Evolutionary conservation across 1,140 invertebrate species (phyloP).

Genomic region (Drosophila teissieri): DNA sequence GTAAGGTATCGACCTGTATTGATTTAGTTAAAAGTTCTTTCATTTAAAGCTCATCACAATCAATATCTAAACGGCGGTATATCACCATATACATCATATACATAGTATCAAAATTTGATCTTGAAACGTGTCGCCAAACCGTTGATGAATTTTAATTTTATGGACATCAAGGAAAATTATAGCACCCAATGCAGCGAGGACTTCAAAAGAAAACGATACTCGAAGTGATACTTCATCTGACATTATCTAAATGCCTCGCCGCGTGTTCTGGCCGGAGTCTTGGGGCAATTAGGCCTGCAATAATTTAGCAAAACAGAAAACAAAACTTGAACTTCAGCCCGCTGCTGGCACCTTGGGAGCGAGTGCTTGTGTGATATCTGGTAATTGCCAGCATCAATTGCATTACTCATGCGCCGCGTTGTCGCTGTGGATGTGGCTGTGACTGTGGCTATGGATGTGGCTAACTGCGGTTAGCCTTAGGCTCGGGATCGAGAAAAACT

Average conservation of each 20-base stretch:
- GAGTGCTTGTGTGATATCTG: slow-evolving; percentile 45
- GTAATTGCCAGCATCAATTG: slow-evolving; percentile 71
- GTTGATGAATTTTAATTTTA: neutral
- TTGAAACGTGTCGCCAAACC: too few species aligned
- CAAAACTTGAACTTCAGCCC: slow-evolving; percentile 77
- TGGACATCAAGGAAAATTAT: neutral
- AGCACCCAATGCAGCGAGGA: neutral
- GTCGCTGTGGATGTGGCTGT: slow-evolving; percentile 6
- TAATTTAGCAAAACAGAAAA: slow-evolving; percentile 56
- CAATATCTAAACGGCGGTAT: too few species aligned
- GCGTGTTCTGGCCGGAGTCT: slow-evolving; percentile 38
- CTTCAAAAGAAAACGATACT: neutral
- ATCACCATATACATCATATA: too few species aligned
- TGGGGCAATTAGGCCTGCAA: slow-evolving; percentile 56
- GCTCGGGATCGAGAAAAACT: slow-evolving; percentile 63
- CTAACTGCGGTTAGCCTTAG: slow-evolving; percentile 57
- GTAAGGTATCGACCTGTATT: too few species aligned
- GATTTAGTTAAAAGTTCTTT: too few species aligned
- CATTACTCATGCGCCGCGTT: slow-evolving; percentile 73
- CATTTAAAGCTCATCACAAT: too few species aligned
- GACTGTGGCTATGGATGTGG: neutral
- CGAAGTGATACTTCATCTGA: slow-evolving; percentile 20
- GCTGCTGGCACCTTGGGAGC: slow-evolving; percentile 65
- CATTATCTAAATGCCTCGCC: slow-evolving; percentile 27
- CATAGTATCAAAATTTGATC: too few species aligned